Conservation (phyloP, 2,797 vertebrate species). For the Champsocephalus gunnari region DNA sequence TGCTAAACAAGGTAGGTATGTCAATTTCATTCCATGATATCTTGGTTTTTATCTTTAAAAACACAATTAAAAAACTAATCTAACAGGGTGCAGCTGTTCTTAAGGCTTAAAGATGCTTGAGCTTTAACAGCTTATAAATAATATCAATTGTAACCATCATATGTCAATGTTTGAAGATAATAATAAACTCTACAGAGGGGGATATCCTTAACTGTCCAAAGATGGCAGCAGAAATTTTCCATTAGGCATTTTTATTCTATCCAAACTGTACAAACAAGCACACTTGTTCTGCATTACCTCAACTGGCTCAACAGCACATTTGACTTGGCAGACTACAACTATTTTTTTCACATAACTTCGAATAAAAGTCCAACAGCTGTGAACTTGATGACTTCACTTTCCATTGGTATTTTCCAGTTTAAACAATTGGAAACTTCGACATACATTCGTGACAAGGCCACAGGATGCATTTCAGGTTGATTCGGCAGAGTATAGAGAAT, state of each 20-base stretch:
- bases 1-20: background rate
- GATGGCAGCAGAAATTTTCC: conserved; percentile 36
- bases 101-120: no score
- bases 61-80: background rate
- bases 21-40: background rate
- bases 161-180: background rate
- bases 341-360: conserved; percentile 58
- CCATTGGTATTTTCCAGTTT: conserved; percentile 29
- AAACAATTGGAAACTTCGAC: conserved; percentile 18
- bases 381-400: conserved; percentile 73
- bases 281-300: conserved; percentile 61
- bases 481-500: background rate
- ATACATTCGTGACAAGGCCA: conserved; percentile 19
- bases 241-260: conserved; percentile 44
- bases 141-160: background rate
- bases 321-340: conserved; percentile 52
- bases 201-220: conserved; percentile 29
- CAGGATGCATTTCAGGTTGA: conserved; percentile 27
- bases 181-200: background rate
- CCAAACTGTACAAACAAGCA: conserved; percentile 23
- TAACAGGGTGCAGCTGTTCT: no score
- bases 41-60: conserved; percentile 1
- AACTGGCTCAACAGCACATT: conserved; percentile 52
- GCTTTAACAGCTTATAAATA: background rate
- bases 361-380: conserved; percentile 63